A percentile compares a stretch with the other conserved stretches of the same genome.
Conservation (phyloP, 2,888 invertebrate species). For the Sipha maydis region DNA sequence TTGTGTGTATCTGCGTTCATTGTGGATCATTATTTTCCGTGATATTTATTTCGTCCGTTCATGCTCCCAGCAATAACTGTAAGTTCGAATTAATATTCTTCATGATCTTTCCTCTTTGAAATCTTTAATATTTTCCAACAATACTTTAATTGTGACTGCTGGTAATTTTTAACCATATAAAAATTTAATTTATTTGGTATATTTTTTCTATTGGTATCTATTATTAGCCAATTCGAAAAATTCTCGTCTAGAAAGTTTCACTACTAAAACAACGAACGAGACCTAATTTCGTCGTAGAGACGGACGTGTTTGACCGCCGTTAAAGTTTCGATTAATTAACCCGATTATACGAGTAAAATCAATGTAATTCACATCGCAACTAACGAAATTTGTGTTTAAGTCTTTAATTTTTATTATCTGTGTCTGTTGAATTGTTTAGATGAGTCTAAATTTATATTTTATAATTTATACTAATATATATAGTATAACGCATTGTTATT, state of each 20-base stretch:
- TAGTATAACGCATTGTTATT: neutral
- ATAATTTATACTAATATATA: neutral
- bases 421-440: neutral
- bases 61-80: neutral
- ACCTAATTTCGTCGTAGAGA: conserved; percentile 16
- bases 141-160: neutral
- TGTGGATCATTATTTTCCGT: neutral
- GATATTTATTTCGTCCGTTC: neutral
- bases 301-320: neutral
- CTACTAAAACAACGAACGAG: neutral
- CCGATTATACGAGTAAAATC: neutral
- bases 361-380: neutral
- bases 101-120: neutral
- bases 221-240: conserved; percentile 7
- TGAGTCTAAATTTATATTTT: neutral
- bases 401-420: neutral
- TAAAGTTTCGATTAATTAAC: conserved; percentile 30
- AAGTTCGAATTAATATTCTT: neutral
- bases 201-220: neutral
- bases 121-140: neutral
- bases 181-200: neutral
- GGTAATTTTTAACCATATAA: neutral
- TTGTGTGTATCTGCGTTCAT: neutral
- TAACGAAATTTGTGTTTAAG: neutral
- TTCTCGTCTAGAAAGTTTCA: conserved; percentile 39